phyloP scores from a whole-genome alignment of 2,113 vertebrate genomes.

The Nothocercus nigrocapillus region DNA sequence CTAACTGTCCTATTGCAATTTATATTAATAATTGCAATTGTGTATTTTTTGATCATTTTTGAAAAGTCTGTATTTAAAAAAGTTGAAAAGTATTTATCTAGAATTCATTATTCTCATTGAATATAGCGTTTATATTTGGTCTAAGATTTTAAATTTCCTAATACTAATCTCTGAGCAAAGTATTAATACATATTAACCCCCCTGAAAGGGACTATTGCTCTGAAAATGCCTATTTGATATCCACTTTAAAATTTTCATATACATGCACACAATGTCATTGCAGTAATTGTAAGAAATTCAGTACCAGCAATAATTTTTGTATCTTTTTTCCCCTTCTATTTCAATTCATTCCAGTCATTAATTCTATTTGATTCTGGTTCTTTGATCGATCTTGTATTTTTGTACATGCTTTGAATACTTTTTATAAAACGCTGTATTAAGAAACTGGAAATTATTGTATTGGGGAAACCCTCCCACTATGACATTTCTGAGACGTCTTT shows the following conservation, averaged over 20 bases:
- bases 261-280: not conserved
- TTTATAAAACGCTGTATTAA: too few relatives aligned
- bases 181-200: not conserved
- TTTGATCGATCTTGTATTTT: too few relatives aligned
- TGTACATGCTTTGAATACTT: too few relatives aligned
- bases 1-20: not conserved
- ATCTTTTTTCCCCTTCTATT: not conserved
- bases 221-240: not conserved
- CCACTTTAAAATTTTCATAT: not conserved
- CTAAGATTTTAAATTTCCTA: not conserved
- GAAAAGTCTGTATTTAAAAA: not conserved
- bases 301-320: not conserved
- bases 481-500: too few relatives aligned
- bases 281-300: not conserved
- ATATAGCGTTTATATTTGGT: too few relatives aligned
- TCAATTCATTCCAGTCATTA: too few relatives aligned
- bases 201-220: not conserved
- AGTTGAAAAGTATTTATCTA: not conserved
- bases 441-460: too few relatives aligned
- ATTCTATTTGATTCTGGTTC: too few relatives aligned
- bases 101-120: not conserved
- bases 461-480: too few relatives aligned
- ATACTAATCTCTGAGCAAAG: not conserved
- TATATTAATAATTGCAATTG: not conserved
- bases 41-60: not conserved